Conservation (phyloP, 2,888 invertebrate species). For the Drosophila niveifrons region DNA sequence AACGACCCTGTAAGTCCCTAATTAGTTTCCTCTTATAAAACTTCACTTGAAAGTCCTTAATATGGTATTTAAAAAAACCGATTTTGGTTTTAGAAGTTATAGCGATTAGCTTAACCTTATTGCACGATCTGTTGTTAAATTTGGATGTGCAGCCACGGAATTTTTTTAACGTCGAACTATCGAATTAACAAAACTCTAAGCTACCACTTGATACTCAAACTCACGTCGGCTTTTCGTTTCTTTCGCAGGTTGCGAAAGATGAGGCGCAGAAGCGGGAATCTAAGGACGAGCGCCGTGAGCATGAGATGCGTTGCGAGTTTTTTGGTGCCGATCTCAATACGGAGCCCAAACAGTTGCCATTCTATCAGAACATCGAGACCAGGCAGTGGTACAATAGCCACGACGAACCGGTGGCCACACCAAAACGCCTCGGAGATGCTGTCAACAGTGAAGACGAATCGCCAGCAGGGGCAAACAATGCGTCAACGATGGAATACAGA, state of each 20-base stretch:
- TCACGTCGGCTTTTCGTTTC: neutral
- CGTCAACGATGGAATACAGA: slow-evolving; percentile 66
- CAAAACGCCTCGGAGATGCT: slow-evolving; percentile 79
- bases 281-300: slow-evolving; percentile 82
- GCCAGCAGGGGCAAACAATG: slow-evolving; percentile 3
- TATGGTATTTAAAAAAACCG: too few species aligned
- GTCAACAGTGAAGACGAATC: slow-evolving; percentile 60
- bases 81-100: too few species aligned
- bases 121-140: too few species aligned
- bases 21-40: too few species aligned
- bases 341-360: slow-evolving; percentile 80
- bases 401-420: slow-evolving; percentile 76
- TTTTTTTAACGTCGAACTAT: too few species aligned
- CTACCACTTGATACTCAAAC: too few species aligned
- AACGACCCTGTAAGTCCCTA: too few species aligned
- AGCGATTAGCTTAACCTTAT: too few species aligned
- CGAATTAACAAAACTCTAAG: too few species aligned
- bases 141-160: too few species aligned
- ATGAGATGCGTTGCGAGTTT: slow-evolving; percentile 83
- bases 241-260: slow-evolving; percentile 82
- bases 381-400: slow-evolving; percentile 84
- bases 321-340: slow-evolving; percentile 83
- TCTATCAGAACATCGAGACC: slow-evolving; percentile 83
- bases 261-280: slow-evolving; percentile 84
- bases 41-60: too few species aligned